Percentiles rank a stretch among this genome's conserved stretches.
phyloP scores from a whole-genome alignment of 2,888 invertebrate genomes.

The Chalcis sispes region DNA sequence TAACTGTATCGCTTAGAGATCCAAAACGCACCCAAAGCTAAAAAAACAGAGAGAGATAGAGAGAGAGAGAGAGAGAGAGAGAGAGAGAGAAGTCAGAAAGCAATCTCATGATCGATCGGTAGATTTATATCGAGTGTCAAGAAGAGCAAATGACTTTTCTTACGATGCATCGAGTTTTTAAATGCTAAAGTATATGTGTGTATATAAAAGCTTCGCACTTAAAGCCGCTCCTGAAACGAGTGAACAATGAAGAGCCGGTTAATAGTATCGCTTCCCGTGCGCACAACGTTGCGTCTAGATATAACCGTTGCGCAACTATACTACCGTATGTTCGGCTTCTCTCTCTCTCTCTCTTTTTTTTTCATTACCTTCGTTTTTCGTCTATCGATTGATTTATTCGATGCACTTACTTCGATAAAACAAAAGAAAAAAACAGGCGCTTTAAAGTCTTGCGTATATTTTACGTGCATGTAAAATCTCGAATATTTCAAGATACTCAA shows the following conservation, averaged over 20 bases:
- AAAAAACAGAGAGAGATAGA: conserved; percentile 32
- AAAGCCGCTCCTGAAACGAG: not conserved
- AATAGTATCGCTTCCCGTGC: conserved; percentile 64
- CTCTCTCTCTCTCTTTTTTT: not conserved
- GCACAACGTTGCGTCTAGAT: conserved; percentile 32
- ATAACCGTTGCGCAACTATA: conserved; percentile 61
- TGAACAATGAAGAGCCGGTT: conserved; percentile 63
- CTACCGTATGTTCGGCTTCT: conserved; percentile 24
- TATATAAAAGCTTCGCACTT: too few species aligned
- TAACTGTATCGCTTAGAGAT: conserved; percentile 23
- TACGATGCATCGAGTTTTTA: conserved; percentile 14
- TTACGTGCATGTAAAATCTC: too few species aligned
- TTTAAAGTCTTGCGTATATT: conserved; percentile 60
- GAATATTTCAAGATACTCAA: too few species aligned
- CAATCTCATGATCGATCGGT: conserved; percentile 22
- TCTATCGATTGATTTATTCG: conserved; percentile 48
- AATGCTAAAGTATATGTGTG: too few species aligned
- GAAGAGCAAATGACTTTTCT: conserved; percentile 28
- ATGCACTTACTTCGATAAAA: not conserved
- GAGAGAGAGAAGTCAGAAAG: not conserved
- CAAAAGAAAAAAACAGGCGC: conserved; percentile 59
- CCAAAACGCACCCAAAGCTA: not conserved
- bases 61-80: not conserved
- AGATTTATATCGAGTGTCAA: not conserved
- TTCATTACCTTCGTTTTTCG: conserved; percentile 55